A percentile compares a stretch with the other conserved stretches of the same genome.
These are phyloP conservation scores for Raja brachyura DNA, from an alignment of 2,113 vertebrate species.

Conservation along the genomic window DNA sequence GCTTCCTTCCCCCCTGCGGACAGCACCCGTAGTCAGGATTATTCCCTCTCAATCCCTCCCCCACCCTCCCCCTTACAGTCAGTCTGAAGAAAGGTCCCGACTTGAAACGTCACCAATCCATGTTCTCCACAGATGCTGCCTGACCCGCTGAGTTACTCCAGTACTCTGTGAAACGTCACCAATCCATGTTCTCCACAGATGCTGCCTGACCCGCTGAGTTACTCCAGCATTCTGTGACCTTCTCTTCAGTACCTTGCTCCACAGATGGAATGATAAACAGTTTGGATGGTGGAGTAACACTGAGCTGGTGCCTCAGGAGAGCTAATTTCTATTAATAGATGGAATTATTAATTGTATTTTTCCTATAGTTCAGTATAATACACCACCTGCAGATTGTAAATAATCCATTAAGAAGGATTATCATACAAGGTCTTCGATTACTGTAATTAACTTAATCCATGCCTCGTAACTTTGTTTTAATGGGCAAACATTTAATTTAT, in stretches of 20 bases:
- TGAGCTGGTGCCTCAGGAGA: background rate
- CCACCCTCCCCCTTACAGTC: too few relatives aligned
- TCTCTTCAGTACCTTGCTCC: background rate
- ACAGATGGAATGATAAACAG: background rate
- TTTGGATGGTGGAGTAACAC: background rate
- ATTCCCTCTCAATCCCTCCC: too few relatives aligned
- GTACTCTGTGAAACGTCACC: too few relatives aligned
- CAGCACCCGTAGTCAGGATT: too few relatives aligned
- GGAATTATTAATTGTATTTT: background rate
- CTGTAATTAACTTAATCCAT: background rate
- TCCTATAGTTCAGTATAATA: background rate
- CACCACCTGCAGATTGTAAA: background rate
- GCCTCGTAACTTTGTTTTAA: conserved; percentile 4
- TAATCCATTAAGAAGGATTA: conserved; percentile 8
- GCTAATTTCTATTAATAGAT: background rate
- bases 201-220: too few relatives aligned
- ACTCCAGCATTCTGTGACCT: too few relatives aligned
- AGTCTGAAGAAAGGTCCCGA: too few relatives aligned
- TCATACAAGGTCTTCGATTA: background rate
- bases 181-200: too few relatives aligned
- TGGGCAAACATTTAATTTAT: conserved; percentile 11
- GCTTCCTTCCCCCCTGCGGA: too few relatives aligned
- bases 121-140: too few relatives aligned
- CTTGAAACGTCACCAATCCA: too few relatives aligned
- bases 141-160: too few relatives aligned